Percentiles rank a stretch among this genome's conserved stretches.
These are phyloP conservation scores for Lepas anatifera DNA, from an alignment of 2,888 invertebrate genomes.

Conservation along the genomic window DNA sequence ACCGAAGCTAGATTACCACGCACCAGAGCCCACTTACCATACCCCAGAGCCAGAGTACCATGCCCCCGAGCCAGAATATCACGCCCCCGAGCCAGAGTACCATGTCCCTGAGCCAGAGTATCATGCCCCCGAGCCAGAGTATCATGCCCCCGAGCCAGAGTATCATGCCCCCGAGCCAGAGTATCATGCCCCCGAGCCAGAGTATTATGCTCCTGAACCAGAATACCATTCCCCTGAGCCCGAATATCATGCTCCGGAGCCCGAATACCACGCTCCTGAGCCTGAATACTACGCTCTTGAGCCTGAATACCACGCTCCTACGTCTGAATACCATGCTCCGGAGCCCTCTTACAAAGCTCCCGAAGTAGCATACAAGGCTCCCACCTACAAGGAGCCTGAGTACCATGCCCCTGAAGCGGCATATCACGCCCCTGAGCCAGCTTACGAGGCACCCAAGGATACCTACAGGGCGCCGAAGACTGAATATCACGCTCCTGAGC, in stretches of 20 bases:
- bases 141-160: background rate
- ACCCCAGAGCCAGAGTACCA: slow-evolving; percentile 4
- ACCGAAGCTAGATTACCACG: background rate
- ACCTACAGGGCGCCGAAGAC: slow-evolving; percentile 11
- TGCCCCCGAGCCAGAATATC: background rate
- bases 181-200: background rate
- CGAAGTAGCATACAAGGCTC: background rate
- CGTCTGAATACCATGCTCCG: background rate
- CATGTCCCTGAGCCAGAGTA: background rate
- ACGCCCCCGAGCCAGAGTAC: slow-evolving; percentile 1
- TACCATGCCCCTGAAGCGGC: background rate
- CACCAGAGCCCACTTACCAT: background rate
- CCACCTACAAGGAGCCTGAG: background rate
- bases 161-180: background rate
- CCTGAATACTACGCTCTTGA: background rate
- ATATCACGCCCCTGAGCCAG: background rate
- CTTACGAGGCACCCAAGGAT: background rate
- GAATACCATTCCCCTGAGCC: background rate
- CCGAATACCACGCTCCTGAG: background rate
- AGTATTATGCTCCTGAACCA: background rate
- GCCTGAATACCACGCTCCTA: slow-evolving; percentile 4
- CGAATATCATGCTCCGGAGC: background rate
- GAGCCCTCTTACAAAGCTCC: slow-evolving; percentile 8
- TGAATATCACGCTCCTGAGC: background rate
- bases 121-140: slow-evolving; percentile 1